Conservation (phyloP, 1,140 invertebrate species). For the Amyelois transitella region DNA sequence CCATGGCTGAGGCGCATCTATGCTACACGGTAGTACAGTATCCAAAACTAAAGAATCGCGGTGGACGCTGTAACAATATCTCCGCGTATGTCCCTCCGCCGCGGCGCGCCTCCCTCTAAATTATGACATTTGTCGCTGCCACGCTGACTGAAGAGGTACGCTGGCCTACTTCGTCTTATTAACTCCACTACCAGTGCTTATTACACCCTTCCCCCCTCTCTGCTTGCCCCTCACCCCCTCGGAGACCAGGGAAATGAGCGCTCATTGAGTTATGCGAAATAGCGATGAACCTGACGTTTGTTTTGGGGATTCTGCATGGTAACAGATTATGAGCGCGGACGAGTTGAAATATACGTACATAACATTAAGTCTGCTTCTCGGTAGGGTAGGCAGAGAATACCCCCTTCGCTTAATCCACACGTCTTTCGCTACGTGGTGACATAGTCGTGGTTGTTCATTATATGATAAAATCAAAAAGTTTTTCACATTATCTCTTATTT, state of each 20-base stretch:
- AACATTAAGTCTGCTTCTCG: too few relatives aligned
- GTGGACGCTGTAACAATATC: neutral
- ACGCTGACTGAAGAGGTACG: constrained; percentile 7
- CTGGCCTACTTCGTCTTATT: constrained; percentile 29
- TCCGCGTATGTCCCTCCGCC: neutral
- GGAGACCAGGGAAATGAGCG: neutral
- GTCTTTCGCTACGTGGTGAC: too few relatives aligned
- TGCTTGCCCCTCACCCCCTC: constrained; percentile 2
- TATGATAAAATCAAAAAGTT: too few relatives aligned
- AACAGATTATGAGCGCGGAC: neutral
- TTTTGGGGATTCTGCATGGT: neutral
- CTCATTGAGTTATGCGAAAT: constrained; percentile 6
- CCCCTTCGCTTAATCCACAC: too few relatives aligned
- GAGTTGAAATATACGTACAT: too few relatives aligned
- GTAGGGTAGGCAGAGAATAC: too few relatives aligned
- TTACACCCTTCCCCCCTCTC: constrained; percentile 1
- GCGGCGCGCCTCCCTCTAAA: constrained; percentile 18
- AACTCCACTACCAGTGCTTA: constrained; percentile 19
- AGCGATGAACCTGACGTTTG: neutral
- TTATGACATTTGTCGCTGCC: constrained; percentile 39
- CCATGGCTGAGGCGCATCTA: too few relatives aligned
- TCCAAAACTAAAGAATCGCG: too few relatives aligned
- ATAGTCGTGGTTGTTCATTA: too few relatives aligned
- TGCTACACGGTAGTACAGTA: too few relatives aligned
- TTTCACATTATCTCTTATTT: too few relatives aligned